A percentile compares a stretch with the other conserved stretches of the same genome.
Conservation (phyloP, 1,140 invertebrate genomes). For the Microplitis demolitor region DNA sequence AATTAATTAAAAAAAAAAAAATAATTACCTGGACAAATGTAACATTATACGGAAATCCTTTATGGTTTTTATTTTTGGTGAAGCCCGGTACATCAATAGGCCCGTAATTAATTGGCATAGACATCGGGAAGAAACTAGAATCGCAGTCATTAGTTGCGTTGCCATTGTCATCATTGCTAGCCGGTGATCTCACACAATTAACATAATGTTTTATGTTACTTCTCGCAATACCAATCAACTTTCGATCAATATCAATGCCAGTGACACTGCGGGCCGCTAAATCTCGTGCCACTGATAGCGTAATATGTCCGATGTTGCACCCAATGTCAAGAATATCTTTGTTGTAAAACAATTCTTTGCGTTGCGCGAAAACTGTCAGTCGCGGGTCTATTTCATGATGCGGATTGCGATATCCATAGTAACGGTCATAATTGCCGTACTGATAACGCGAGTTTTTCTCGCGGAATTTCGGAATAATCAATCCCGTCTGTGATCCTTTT, state of each 20-base stretch:
- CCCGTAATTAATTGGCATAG: slow-evolving; percentile 84
- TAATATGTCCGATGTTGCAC: slow-evolving; percentile 96
- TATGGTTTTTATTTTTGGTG: slow-evolving; percentile 57
- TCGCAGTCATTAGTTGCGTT: slow-evolving; percentile 41
- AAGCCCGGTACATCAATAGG: slow-evolving; percentile 72
- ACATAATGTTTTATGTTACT: slow-evolving; percentile 84
- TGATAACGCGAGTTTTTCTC: slow-evolving; percentile 80
- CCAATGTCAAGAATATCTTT: slow-evolving; percentile 97
- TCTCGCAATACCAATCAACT: slow-evolving; percentile 81
- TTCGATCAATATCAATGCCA: slow-evolving; percentile 94
- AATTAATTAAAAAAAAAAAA: slow-evolving; percentile 25
- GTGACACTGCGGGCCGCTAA: slow-evolving; percentile 83
- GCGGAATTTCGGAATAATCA: slow-evolving; percentile 70
- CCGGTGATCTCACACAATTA: slow-evolving; percentile 59
- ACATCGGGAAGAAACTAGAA: slow-evolving; percentile 77
- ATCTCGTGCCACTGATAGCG: slow-evolving; percentile 83
- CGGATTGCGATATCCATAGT: slow-evolving; percentile 93
- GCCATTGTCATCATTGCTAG: slow-evolving; percentile 45
- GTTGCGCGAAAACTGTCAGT: slow-evolving; percentile 77
- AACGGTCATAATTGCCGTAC: slow-evolving; percentile 95
- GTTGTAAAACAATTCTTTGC: slow-evolving; percentile 82
- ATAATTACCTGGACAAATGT: slow-evolving; percentile 79
- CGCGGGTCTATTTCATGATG: slow-evolving; percentile 81
- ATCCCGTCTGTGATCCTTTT: slow-evolving; percentile 37
- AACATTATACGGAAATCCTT: slow-evolving; percentile 84